A percentile compares a stretch with the other conserved stretches of the same genome.
These are phyloP conservation scores for Bambusicola thoracicus DNA, from an alignment of 2,113 vertebrate genomes.

Conservation along the genomic window DNA sequence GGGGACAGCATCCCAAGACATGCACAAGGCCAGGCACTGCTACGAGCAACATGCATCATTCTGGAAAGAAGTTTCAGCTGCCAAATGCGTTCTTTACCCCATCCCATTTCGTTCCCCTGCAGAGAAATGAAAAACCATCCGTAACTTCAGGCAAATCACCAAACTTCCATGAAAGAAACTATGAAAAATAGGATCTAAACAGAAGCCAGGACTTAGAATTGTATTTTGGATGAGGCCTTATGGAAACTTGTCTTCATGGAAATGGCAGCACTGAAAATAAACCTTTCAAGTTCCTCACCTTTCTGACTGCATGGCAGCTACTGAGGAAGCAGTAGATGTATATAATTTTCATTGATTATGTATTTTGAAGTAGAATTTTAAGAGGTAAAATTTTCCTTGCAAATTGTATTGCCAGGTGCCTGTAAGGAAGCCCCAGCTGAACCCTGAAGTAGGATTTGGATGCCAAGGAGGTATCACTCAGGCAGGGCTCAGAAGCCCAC, in stretches of 20 bases:
- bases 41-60: not conserved
- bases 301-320: not conserved
- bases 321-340: not conserved
- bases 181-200: not conserved
- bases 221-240: not conserved
- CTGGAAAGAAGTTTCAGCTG: slow-evolving; percentile 1
- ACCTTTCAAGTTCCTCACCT: not conserved
- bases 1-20: not conserved
- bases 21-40: not conserved
- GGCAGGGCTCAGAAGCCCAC: not conserved
- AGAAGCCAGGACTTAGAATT: not conserved
- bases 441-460: not conserved
- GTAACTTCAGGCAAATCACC: not conserved
- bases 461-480: not conserved
- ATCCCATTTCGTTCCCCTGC: not conserved
- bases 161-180: not conserved
- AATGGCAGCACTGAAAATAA: not conserved
- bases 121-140: not conserved
- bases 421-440: not conserved
- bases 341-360: not conserved
- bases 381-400: not conserved
- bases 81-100: not conserved
- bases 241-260: not conserved
- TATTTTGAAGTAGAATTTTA: not conserved
- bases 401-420: not conserved